phyloP scores from a whole-genome alignment of 1,140 invertebrate genomes.

The Diuraphis noxia region DNA sequence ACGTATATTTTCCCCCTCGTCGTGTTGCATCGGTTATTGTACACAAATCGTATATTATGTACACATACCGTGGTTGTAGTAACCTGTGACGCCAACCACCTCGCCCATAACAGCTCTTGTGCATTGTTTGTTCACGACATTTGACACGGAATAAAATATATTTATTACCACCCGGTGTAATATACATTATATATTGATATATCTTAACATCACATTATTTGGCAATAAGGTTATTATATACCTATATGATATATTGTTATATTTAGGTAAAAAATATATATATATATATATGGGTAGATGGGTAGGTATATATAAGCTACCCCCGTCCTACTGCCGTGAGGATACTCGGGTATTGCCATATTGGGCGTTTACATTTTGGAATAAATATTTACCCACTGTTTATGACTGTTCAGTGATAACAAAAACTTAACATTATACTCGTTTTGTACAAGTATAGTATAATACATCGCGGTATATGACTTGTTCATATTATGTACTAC shows the following conservation, averaged over 20 bases:
- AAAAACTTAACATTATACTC: neutral
- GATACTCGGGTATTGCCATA: neutral
- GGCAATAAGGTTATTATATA: neutral
- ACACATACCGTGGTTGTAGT: neutral
- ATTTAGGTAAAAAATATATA: neutral
- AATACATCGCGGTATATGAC: neutral
- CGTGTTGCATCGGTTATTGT: neutral
- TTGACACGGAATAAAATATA: constrained; percentile 8
- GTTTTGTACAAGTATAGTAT: neutral
- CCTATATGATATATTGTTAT: neutral
- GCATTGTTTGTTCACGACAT: neutral
- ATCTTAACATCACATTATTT: neutral
- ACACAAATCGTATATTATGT: neutral
- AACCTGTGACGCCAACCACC: neutral
- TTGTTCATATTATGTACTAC: neutral
- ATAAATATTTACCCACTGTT: constrained; percentile 23
- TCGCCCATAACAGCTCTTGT: neutral
- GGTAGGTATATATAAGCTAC: neutral
- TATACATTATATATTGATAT: neutral
- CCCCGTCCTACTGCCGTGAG: neutral
- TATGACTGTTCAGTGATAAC: neutral
- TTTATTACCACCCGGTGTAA: neutral
- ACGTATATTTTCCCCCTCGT: neutral
- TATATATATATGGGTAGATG: neutral
- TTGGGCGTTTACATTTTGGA: neutral